Conservation (phyloP, 2,797 vertebrate species). For the Centropyge bicolor region DNA sequence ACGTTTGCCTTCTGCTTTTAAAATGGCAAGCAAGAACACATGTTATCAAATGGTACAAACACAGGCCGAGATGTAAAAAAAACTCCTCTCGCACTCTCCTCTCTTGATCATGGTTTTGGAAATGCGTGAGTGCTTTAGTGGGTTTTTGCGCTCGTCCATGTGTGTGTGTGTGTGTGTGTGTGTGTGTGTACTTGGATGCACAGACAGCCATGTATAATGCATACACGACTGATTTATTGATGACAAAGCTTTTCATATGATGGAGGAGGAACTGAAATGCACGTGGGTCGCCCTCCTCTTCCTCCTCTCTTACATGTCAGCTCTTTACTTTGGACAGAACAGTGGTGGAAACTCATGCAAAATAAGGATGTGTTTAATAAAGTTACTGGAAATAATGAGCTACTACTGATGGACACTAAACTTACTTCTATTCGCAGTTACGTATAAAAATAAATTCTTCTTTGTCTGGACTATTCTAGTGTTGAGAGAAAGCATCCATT, state of each 20-base stretch:
- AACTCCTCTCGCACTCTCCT: not conserved
- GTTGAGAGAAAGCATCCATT: slow-evolving; percentile 19
- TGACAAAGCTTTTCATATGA: slow-evolving; percentile 82
- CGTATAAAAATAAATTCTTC: not conserved
- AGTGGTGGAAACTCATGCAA: not conserved
- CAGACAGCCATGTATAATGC: slow-evolving; percentile 83
- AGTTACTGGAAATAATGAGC: not conserved
- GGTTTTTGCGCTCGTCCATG: slow-evolving; percentile 34
- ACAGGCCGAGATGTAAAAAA: slow-evolving; percentile 3
- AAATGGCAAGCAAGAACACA: slow-evolving; percentile 6
- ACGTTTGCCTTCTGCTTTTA: not conserved
- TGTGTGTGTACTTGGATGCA: slow-evolving; percentile 58
- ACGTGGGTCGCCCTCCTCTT: slow-evolving; percentile 57
- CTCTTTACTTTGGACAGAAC: slow-evolving; percentile 31
- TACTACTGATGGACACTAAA: not conserved
- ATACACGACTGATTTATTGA: slow-evolving; percentile 85
- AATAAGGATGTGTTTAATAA: not conserved
- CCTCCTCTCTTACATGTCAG: slow-evolving; percentile 48
- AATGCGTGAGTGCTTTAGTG: slow-evolving; percentile 30
- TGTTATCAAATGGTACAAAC: slow-evolving; percentile 20
- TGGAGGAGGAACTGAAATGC: slow-evolving; percentile 76
- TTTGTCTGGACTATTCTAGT: not conserved
- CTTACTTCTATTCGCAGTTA: not conserved
- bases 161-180: slow-evolving; percentile 30
- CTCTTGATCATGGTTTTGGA: slow-evolving; percentile 29